Conservation (phyloP, 2,113 vertebrate genomes). For the Megaceryle maxima region DNA sequence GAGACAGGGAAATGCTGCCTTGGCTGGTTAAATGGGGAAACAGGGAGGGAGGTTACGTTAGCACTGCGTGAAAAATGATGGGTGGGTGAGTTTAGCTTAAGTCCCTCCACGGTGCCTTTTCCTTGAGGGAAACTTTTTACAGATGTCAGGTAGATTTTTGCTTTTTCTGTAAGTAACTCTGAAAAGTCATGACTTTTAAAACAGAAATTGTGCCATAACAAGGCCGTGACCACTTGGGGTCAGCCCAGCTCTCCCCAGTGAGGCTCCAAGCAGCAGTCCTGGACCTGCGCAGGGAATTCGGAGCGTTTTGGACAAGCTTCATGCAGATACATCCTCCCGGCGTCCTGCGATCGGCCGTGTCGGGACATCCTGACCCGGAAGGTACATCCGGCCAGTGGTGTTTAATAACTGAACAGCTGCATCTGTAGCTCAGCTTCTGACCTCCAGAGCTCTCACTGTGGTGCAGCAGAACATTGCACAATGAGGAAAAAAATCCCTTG, state of each 20-base stretch:
- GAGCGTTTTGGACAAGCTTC: background rate
- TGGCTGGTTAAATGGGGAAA: background rate
- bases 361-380: background rate
- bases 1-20: fast-evolving
- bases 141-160: background rate
- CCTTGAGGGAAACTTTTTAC: fast-evolving
- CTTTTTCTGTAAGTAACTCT: background rate
- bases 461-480: fast-evolving
- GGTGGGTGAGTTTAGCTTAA: background rate
- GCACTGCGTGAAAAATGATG: fast-evolving
- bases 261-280: background rate
- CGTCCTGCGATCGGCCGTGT: fast-evolving
- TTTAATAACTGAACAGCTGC: background rate
- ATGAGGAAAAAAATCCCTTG: background rate
- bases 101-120: fast-evolving
- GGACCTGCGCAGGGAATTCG: fast-evolving
- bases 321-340: background rate
- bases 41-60: fast-evolving
- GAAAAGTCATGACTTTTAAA: background rate
- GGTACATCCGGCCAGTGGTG: background rate
- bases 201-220: fast-evolving
- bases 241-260: slow-evolving; percentile 22
- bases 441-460: background rate
- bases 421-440: background rate
- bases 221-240: background rate